These are phyloP conservation scores for Ptychochromis oligacanthus DNA, from an alignment of 2,113 vertebrate species.

Conservation along the genomic window DNA sequence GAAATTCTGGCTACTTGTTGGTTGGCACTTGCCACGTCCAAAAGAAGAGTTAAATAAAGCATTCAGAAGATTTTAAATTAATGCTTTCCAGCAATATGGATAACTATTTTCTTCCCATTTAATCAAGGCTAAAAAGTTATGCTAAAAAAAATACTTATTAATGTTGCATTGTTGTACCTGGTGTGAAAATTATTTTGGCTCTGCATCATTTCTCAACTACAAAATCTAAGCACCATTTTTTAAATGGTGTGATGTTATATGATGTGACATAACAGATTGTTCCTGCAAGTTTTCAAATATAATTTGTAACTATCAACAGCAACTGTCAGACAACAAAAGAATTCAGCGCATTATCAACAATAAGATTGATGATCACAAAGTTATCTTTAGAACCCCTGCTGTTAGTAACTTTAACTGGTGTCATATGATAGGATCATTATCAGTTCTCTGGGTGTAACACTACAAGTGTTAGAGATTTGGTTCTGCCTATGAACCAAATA, in stretches of 20 bases:
- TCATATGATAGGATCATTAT: background rate
- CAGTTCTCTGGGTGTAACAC: background rate
- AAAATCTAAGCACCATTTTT: background rate
- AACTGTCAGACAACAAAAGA: background rate
- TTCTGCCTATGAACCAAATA: background rate
- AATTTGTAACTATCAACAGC: background rate
- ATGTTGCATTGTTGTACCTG: conserved; percentile 45
- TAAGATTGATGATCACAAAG: too few species aligned
- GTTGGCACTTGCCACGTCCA: background rate
- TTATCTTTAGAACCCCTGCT: background rate
- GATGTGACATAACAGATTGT: background rate
- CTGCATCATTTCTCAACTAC: background rate
- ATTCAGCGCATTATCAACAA: background rate
- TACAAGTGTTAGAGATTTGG: background rate
- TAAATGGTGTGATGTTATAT: background rate
- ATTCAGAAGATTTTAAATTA: conserved; percentile 72
- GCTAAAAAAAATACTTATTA: background rate
- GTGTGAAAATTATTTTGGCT: background rate
- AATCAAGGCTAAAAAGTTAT: conserved; percentile 75
- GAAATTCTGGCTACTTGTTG: background rate
- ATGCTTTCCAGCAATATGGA: conserved; percentile 92
- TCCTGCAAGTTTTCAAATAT: background rate
- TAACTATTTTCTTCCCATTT: conserved; percentile 84
- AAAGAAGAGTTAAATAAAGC: conserved; percentile 40
- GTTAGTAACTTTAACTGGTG: background rate